Evolutionary conservation across 2,113 vertebrate genomes (phyloP).

Genomic region (Sinocyclocheilus anshuiensis): DNA sequence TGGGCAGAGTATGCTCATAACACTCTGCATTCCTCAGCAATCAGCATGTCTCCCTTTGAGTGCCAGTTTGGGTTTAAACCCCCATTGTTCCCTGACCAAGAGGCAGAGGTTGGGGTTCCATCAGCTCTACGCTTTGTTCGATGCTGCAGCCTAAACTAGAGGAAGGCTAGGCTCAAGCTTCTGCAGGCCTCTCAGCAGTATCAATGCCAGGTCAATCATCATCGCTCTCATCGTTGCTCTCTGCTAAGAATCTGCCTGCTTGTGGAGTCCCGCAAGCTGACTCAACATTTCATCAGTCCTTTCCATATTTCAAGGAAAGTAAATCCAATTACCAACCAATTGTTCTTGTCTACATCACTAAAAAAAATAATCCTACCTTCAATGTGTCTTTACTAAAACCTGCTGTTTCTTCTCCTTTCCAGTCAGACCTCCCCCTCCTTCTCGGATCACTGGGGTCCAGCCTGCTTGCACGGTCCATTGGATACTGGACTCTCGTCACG

Average conservation of each 20-base stretch:
- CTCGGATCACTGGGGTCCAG: neutral
- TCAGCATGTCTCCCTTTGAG: neutral
- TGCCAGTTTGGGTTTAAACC: neutral
- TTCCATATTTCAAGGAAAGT: neutral
- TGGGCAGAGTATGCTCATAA: neutral
- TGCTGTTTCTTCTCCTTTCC: neutral
- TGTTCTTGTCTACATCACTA: neutral
- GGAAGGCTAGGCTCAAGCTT: neutral
- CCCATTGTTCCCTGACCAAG: neutral
- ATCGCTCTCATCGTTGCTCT: neutral
- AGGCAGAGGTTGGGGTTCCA: neutral
- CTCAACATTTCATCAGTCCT: neutral
- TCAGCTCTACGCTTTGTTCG: neutral
- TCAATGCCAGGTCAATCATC: neutral
- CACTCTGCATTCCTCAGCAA: neutral
- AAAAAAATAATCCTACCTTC: neutral
- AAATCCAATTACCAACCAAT: neutral
- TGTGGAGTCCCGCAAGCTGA: neutral
- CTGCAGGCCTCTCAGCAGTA: neutral
- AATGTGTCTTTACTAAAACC: neutral
- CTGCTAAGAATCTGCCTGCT: neutral
- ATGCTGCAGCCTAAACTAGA: neutral
- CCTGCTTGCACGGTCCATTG: neutral
- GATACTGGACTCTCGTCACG: neutral
- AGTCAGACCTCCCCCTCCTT: neutral